Evolutionary conservation across 2,797 vertebrate genomes (phyloP).

Genomic region (Denticeps clupeoides): DNA sequence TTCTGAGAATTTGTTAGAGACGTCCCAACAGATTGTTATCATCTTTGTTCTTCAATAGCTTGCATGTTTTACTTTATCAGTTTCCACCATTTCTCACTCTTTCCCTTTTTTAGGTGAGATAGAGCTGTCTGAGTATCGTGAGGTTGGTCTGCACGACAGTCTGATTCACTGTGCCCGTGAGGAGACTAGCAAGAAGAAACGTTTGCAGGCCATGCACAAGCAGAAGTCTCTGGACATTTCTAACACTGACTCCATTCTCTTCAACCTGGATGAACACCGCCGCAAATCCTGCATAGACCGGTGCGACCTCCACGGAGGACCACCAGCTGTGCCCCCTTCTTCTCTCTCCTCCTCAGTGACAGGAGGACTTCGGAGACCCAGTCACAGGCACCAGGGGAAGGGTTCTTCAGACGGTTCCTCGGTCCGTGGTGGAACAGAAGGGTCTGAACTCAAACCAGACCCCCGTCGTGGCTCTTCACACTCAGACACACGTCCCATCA

Average conservation of each 20-base stretch:
- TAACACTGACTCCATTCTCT: slow-evolving; percentile 91
- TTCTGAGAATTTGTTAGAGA: no score
- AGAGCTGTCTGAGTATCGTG: slow-evolving; percentile 93
- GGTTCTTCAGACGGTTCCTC: slow-evolving; percentile 59
- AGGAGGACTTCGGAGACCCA: slow-evolving; percentile 33
- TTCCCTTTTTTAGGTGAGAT: slow-evolving; percentile 75
- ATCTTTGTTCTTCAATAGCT: neutral
- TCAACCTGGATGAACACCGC: slow-evolving; percentile 87
- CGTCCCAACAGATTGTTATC: no score
- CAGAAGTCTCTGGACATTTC: slow-evolving; percentile 98
- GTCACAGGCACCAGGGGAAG: slow-evolving; percentile 41
- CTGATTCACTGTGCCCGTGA: slow-evolving; percentile 90
- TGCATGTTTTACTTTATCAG: no score
- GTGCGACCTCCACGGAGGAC: slow-evolving; percentile 68
- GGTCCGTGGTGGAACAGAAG: slow-evolving; percentile 36
- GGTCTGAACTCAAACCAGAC: slow-evolving; percentile 39
- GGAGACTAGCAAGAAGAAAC: slow-evolving; percentile 89
- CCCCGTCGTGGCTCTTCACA: slow-evolving; percentile 45
- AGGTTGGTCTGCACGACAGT: slow-evolving; percentile 86
- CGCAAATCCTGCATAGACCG: slow-evolving; percentile 97
- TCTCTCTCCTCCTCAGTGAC: slow-evolving; percentile 34
- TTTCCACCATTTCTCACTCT: neutral
- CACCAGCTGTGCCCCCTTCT: slow-evolving; percentile 27
- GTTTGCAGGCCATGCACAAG: slow-evolving; percentile 89
- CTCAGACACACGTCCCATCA: slow-evolving; percentile 64